Conservation (phyloP, 2,888 invertebrate species). For the Scaeva pyrastri region DNA sequence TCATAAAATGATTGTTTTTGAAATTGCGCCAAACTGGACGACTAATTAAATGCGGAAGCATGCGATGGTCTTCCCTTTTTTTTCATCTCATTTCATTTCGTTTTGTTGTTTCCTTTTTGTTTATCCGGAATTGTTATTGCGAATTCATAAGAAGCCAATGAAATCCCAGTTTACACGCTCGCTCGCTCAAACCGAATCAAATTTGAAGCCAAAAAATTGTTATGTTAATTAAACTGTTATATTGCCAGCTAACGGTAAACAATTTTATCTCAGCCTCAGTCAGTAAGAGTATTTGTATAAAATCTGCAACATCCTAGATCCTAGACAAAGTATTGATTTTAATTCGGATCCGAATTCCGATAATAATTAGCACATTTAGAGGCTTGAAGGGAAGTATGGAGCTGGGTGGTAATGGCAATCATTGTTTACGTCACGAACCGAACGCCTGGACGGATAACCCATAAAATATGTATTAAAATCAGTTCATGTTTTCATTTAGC, state of each 20-base stretch:
- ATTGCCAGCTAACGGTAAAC: constrained; percentile 15
- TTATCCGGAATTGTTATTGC: not conserved
- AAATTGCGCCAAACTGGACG: constrained; percentile 60
- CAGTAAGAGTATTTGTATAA: not conserved
- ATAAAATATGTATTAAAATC: constrained; percentile 72
- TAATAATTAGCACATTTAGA: constrained; percentile 60
- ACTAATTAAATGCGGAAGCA: constrained; percentile 64
- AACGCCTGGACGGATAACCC: constrained; percentile 62
- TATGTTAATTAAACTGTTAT: constrained; percentile 62
- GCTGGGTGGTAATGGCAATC: constrained; percentile 47
- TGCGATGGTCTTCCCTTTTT: constrained; percentile 17
- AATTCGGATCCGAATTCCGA: constrained; percentile 40
- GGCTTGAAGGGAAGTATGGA: not conserved
- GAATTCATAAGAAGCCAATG: not conserved
- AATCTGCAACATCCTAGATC: no score
- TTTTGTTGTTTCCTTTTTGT: no score
- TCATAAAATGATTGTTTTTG: constrained; percentile 64
- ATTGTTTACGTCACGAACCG: constrained; percentile 68
- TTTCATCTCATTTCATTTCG: not conserved
- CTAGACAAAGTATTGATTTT: constrained; percentile 62
- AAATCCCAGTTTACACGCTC: not conserved
- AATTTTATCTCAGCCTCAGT: not conserved
- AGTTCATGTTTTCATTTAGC: constrained; percentile 62
- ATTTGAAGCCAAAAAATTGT: constrained; percentile 46
- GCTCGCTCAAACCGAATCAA: constrained; percentile 7